Evolutionary conservation across 2,113 vertebrate species (phyloP).

Genomic region (Brachionichthys hirsutus): DNA sequence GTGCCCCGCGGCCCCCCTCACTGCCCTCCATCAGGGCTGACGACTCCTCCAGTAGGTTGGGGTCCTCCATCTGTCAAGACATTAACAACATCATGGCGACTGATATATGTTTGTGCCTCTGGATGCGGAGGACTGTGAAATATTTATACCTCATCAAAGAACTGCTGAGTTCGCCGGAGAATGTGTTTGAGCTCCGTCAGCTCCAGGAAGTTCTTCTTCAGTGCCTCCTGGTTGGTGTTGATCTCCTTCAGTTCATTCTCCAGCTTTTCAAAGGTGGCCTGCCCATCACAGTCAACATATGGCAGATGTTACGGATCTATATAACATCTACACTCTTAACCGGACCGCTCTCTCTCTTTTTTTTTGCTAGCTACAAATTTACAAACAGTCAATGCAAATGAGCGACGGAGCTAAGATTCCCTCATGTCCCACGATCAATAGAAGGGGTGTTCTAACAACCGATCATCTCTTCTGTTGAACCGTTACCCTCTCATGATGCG

Average conservation of each 20-base stretch:
- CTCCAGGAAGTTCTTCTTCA: constrained; percentile 98
- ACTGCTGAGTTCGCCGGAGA: constrained; percentile 95
- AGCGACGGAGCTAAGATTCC: too few species aligned
- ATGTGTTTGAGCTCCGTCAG: constrained; percentile 97
- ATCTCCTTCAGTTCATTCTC: constrained; percentile 98
- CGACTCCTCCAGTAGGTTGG: constrained; percentile 96
- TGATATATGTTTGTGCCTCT: background rate
- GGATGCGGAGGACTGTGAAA: background rate
- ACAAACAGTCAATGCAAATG: too few species aligned
- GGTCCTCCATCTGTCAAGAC: constrained; percentile 97
- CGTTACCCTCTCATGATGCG: too few species aligned
- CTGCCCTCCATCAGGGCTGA: constrained; percentile 94
- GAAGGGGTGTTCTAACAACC: too few species aligned
- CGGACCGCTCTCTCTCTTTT: too few species aligned
- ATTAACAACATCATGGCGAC: constrained; percentile 39
- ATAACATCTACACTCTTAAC: too few species aligned
- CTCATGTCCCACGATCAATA: too few species aligned
- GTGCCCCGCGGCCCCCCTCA: constrained; percentile 90
- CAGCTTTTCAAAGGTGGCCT: constrained; percentile 98
- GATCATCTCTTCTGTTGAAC: too few species aligned
- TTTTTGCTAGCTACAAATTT: too few species aligned
- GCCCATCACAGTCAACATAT: background rate
- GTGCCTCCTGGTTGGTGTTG: constrained; percentile 98
- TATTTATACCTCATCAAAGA: constrained; percentile 93
- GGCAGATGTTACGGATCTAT: background rate